Percentiles rank a stretch among this genome's conserved stretches.
These are phyloP conservation scores for Bradypodion ventrale DNA, from an alignment of 2,797 vertebrate species.

Conservation along the genomic window DNA sequence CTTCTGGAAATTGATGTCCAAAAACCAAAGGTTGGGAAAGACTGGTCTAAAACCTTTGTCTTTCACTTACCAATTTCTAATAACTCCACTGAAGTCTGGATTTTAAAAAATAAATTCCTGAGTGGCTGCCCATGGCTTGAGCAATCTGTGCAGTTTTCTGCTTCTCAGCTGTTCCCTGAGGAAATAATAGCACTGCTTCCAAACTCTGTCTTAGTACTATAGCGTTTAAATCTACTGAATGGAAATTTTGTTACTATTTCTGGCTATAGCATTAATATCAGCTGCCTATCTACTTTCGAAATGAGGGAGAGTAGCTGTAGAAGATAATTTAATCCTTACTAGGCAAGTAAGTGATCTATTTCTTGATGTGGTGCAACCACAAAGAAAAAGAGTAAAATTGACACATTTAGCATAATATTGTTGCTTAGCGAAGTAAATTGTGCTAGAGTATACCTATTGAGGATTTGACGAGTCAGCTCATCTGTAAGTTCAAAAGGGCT, in stretches of 20 bases:
- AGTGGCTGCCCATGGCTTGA: not conserved
- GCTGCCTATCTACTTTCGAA: not conserved
- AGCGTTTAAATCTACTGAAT: not conserved
- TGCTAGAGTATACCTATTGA: too few species aligned
- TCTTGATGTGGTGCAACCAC: not conserved
- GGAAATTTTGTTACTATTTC: not conserved
- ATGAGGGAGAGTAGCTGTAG: not conserved
- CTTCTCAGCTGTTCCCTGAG: not conserved
- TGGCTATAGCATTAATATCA: not conserved
- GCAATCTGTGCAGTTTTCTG: not conserved
- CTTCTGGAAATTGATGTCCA: too few species aligned
- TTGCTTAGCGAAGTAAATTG: too few species aligned
- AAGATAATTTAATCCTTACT: not conserved
- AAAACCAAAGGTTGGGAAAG: too few species aligned
- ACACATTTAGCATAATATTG: not conserved
- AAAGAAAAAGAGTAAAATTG: slow-evolving; percentile 2
- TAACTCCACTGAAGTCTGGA: not conserved
- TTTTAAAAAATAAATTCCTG: not conserved
- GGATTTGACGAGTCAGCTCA: too few species aligned
- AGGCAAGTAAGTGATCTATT: slow-evolving; percentile 2
- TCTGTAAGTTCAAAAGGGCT: too few species aligned
- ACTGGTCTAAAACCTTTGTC: not conserved
- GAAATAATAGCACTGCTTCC: not conserved
- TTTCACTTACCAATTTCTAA: not conserved
- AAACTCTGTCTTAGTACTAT: not conserved